These are phyloP conservation scores for Sciurus vulgaris DNA, from an alignment of 2,797 vertebrate genomes.

Conservation along the genomic window DNA sequence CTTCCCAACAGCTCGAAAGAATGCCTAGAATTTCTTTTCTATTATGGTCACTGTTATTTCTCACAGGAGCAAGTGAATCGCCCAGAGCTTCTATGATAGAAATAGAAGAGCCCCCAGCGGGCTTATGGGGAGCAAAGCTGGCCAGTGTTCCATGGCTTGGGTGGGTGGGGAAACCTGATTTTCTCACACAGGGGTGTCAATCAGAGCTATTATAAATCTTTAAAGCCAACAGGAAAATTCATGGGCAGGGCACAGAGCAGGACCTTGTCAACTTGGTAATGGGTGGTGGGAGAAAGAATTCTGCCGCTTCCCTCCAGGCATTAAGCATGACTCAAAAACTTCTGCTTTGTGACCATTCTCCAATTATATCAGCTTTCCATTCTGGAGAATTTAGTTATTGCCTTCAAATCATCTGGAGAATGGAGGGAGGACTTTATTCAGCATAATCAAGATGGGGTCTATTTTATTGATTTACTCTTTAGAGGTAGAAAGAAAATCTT, in stretches of 20 bases:
- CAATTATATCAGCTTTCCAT: conserved; percentile 74
- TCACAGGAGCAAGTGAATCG: conserved; percentile 80
- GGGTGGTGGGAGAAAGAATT: conserved; percentile 72
- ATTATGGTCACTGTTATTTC: conserved; percentile 80
- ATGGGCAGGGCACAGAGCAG: conserved; percentile 75
- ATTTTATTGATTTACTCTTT: conserved; percentile 2
- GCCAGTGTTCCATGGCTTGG: conserved; percentile 70
- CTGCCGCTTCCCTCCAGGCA: conserved; percentile 72
- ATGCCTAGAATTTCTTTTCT: conserved; percentile 85
- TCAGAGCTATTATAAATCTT: conserved; percentile 84
- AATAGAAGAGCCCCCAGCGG: conserved; percentile 58
- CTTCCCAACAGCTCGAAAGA: conserved; percentile 83
- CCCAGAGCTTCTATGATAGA: conserved; percentile 68
- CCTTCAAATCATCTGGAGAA: conserved; percentile 64
- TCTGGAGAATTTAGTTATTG: conserved; percentile 58
- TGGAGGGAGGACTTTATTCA: background rate
- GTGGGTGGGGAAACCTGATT: conserved; percentile 79
- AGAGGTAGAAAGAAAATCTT: conserved; percentile 25
- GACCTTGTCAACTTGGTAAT: conserved; percentile 82
- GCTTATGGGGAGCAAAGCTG: conserved; percentile 72
- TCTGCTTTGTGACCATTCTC: conserved; percentile 75
- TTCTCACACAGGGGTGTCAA: conserved; percentile 77
- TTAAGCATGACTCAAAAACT: conserved; percentile 53
- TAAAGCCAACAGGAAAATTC: conserved; percentile 82
- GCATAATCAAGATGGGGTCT: rapidly evolving